Conservation (phyloP, 1,140 invertebrate genomes). For the Oryzaephilus surinamensis region DNA sequence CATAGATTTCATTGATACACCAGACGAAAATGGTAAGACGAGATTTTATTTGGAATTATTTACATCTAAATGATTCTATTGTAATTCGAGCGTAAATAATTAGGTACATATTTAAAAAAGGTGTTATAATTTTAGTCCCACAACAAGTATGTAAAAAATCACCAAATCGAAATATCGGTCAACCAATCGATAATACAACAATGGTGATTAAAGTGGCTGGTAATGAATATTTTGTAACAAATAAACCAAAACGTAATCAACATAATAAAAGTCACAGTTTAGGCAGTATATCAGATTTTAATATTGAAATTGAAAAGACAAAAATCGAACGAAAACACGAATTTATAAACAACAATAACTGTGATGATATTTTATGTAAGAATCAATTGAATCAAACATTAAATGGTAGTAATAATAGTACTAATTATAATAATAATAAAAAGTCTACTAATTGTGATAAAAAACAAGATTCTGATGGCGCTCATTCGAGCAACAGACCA, state of each 20-base stretch:
- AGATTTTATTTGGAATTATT: neutral
- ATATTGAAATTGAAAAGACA: conserved; percentile 31
- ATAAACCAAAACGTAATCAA: conserved; percentile 4
- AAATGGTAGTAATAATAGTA: neutral
- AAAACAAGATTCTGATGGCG: neutral
- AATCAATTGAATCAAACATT: conserved; percentile 5
- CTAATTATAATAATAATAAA: neutral
- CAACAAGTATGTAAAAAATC: conserved; percentile 24
- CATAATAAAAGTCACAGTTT: conserved; percentile 32
- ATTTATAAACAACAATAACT: conserved; percentile 18
- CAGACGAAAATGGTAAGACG: conserved; percentile 40
- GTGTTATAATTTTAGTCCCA: too few relatives aligned
- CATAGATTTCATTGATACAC: conserved; percentile 65
- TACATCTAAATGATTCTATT: too few relatives aligned
- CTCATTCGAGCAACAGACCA: conserved; percentile 4
- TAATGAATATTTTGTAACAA: conserved; percentile 36
- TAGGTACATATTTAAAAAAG: neutral
- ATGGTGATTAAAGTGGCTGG: conserved; percentile 40
- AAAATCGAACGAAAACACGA: conserved; percentile 21
- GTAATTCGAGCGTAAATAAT: too few relatives aligned
- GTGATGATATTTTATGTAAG: conserved; percentile 10
- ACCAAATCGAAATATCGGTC: conserved; percentile 17
- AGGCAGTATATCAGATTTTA: conserved; percentile 32
- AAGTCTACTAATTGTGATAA: conserved; percentile 8
- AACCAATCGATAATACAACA: conserved; percentile 36